Conservation (phyloP, 2,888 invertebrate genomes). For the Macrostomum cliftonense region DNA sequence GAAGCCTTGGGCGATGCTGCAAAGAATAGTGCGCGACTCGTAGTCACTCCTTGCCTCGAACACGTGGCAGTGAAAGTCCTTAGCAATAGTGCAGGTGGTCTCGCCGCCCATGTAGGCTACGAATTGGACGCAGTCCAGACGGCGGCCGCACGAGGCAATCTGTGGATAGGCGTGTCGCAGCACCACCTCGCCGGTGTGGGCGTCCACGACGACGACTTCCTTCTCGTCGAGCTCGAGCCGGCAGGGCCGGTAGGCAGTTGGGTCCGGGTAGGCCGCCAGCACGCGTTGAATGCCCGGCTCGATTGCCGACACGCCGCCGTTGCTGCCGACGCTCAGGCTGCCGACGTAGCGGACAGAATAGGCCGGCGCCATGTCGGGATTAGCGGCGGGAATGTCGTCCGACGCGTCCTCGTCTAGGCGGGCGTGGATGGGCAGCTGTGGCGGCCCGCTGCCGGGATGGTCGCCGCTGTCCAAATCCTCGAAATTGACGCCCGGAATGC, state of each 20-base stretch:
- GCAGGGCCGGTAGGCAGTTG: neutral
- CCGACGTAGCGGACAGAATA: constrained; percentile 3
- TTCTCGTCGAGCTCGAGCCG: constrained; percentile 1
- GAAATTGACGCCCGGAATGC: neutral
- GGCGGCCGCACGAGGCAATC: constrained; percentile 4
- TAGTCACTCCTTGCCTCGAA: constrained; percentile 3
- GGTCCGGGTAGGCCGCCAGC: neutral
- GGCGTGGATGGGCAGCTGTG: neutral
- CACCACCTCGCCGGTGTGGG: neutral
- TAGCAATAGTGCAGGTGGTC: constrained; percentile 3
- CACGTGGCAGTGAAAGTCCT: constrained; percentile 3
- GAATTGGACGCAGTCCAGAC: constrained; percentile 1
- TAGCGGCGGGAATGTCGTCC: constrained; percentile 1
- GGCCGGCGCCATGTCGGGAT: constrained; percentile 1
- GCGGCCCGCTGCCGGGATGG: neutral
- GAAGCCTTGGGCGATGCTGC: constrained; percentile 6
- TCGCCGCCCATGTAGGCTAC: constrained; percentile 6
- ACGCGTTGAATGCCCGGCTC: neutral
- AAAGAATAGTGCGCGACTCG: constrained; percentile 1
- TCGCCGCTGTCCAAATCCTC: neutral
- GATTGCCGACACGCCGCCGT: constrained; percentile 3
- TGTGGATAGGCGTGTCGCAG: constrained; percentile 5
- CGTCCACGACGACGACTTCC: neutral
- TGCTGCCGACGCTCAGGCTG: neutral
- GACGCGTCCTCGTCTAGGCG: neutral